Base-by-base conservation (phyloP, 1,140 invertebrate species). In the Lamellibrachia luymesi region DNA sequence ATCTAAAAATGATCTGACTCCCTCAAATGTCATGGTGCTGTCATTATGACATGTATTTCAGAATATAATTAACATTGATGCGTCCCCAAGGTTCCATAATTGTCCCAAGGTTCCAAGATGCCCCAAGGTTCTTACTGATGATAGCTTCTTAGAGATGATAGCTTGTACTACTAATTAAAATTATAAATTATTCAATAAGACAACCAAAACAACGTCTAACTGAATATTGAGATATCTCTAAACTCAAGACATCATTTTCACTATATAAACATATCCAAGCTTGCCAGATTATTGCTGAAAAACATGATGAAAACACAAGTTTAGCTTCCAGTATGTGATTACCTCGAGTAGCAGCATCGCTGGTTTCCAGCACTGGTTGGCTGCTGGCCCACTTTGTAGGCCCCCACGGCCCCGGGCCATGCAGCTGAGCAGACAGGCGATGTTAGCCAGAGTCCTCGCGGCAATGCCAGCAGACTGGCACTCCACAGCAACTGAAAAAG, bases 371-470 rank as follows among this genome's bases (percentile, higher is more conserved):
- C 94, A 93, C 38, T 94, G 94, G 94, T 97, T 97, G 91, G 95
- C 95, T 38, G 96, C 96, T 51, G 97, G 97, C 7, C 97, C 97
- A 95, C 96, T 97, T 89, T 97, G 94, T 27, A 97, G 94, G 6
- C 96, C 97, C 27, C 96, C 97, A 27, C 95, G 94, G 4, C 94
- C 94, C 7, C 94, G 95, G 2, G 97, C 96, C 96, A 97, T 97
- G 94, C 95, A 95, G 25, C 96, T 96, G 38, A 97, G 94, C 4
- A 97, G 94, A 94, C 97, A 96, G 52, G 96, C 96, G 64, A 96
- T 96, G 93, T 96, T 96, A 52, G 96, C 96, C 92, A 97, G 93
- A 6, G 96, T 95, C 64, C 96, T 94, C 6, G 96, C 96, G 51
- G 95, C 95, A n/a, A 96, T 94, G 0, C 96, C 96, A 50, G 95